Base-by-base conservation (phyloP, 2,113 vertebrate species). In the Bombycilla garrulus region DNA sequence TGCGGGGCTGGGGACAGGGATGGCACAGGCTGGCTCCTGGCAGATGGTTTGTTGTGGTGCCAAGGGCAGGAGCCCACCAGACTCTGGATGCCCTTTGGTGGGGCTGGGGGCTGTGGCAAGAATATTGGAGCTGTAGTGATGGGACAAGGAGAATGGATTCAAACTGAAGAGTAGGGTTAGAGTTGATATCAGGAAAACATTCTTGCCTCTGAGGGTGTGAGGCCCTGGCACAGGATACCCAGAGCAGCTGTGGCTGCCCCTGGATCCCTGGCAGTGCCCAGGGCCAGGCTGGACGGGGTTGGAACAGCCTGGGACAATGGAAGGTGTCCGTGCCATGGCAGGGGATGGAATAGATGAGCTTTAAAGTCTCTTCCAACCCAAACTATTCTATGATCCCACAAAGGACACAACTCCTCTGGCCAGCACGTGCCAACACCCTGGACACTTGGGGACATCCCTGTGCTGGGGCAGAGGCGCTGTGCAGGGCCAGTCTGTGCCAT, bases 351-450 rank as follows among this genome's bases (percentile, higher is more conserved):
- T 19, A 40, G 21, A 13, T 11, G 70, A 12, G 15, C 56, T 70
- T 48, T 54, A 15, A 36, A 25, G 7, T 62, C 31, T 11, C 21
- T 70, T 42, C 56, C 79, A 83, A 48, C 35, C 31, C 40, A 56
- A 42, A 70, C 64, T 12, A 42, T 36, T 26, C 56, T 10, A 0
- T 9, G 25, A 48, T 54, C 51, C 54, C 22, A 0, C 4, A 42
- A n/a, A n/a, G 44, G 51, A 31, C 61, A 38, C 0, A 0, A 22
- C 67, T n/a, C 12, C 12, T 4, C 4, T 9, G 22, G 25, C n/a
- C 14, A 8, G 51, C 66, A 6, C 0, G 13, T 64, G 47, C 61
- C 81, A 58, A 47, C 70, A 21, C 78, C 31, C 0, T 0, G 7
- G 36, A 48, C 33, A 10, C 64, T 24, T 6, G 4, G 69, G 57